Evolutionary conservation across 2,113 vertebrate genomes (phyloP).

Genomic region (Oxyura jamaicensis): DNA sequence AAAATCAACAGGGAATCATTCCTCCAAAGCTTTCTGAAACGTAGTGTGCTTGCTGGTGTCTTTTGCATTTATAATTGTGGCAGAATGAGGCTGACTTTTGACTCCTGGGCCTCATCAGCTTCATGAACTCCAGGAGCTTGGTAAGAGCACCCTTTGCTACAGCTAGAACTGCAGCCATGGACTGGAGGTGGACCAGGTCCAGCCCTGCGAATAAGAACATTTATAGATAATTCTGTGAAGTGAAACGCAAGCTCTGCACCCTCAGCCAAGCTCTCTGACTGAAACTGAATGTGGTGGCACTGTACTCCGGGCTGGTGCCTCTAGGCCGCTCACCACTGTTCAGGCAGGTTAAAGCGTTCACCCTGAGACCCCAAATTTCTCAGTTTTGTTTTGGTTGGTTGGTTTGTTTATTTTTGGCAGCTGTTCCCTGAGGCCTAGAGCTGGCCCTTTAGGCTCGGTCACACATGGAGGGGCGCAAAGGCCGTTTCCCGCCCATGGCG

Average conservation of each 20-base stretch:
- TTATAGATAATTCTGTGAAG: background rate
- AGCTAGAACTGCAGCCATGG: background rate
- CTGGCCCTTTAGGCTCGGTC: background rate
- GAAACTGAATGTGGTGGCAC: background rate
- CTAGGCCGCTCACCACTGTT: rapidly evolving
- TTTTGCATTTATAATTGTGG: background rate
- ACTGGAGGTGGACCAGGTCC: rapidly evolving
- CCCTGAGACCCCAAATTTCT: background rate
- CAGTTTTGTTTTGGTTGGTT: too few relatives aligned
- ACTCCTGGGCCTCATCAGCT: rapidly evolving
- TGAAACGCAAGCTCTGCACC: rapidly evolving
- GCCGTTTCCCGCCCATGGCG: background rate
- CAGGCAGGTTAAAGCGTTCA: rapidly evolving
- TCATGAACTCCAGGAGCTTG: background rate
- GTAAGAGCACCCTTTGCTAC: background rate
- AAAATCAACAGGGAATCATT: background rate
- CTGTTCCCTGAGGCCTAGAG: rapidly evolving
- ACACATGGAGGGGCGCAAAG: rapidly evolving
- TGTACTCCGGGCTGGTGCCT: background rate
- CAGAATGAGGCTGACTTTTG: background rate
- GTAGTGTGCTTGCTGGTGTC: background rate
- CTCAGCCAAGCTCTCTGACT: background rate
- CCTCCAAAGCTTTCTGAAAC: background rate
- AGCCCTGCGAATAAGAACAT: background rate
- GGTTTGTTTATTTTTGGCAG: background rate